Evolutionary conservation across 1,140 invertebrate genomes (phyloP).

Genomic region (Achatina immaculata): DNA sequence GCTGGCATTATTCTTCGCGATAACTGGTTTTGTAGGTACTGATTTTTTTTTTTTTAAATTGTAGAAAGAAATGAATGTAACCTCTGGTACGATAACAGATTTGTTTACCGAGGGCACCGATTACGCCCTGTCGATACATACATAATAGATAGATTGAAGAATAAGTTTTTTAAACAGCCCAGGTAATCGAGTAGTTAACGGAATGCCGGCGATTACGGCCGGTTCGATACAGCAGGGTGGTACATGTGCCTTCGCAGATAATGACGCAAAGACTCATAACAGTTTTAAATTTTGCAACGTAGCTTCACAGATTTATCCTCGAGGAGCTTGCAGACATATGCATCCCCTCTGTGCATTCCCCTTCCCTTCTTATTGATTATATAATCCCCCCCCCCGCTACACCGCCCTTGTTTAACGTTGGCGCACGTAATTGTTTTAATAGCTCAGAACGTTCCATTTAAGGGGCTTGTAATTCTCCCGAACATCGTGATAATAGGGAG

Average conservation of each 20-base stretch:
- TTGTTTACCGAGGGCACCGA: not conserved
- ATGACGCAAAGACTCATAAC: not conserved
- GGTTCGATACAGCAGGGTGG: not conserved
- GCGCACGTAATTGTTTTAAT: conserved; percentile 9
- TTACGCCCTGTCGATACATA: not conserved
- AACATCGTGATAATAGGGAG: not conserved
- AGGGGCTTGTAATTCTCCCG: not conserved
- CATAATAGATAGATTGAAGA: not conserved
- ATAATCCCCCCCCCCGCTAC: not conserved
- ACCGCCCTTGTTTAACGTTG: not conserved
- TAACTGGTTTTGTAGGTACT: no score
- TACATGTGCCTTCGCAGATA: not conserved
- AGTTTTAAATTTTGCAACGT: not conserved
- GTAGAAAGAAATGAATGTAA: not conserved
- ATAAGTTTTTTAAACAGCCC: not conserved
- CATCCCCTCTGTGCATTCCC: no score
- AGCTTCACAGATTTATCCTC: not conserved
- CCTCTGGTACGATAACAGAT: not conserved
- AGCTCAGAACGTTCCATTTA: not conserved
- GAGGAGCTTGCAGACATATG: not conserved
- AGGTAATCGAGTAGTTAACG: not conserved
- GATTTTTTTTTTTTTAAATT: no score
- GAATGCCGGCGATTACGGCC: not conserved
- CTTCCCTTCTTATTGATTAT: not conserved
- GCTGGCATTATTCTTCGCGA: no score